Base-by-base conservation (phyloP, 2,113 vertebrate genomes). In the Dipodomys spectabilis region DNA sequence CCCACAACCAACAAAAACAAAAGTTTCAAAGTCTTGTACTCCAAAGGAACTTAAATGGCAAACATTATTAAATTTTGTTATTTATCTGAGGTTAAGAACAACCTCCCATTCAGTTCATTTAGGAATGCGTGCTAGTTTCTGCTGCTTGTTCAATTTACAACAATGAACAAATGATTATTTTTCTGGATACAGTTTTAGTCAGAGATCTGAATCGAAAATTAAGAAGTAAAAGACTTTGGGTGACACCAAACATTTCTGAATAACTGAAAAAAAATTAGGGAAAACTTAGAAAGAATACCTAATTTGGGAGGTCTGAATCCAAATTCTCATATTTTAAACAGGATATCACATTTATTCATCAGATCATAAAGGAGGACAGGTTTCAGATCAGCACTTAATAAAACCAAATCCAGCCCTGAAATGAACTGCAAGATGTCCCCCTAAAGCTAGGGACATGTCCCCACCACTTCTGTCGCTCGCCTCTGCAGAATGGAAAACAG, bases 321-420 rank as follows among this genome's bases (percentile, higher is more conserved):
- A 62, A 89, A 90, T 23, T 9, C 44, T 39, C n/a, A 35, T 22
- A 53, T 73, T 62, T 78, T 80, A 8, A 86, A 57, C 15, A 74
- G 15, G 84, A 23, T 30, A 19, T 0, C 75, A 57, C 35, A 64
- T 45, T 25, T 73, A 80, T 81, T 82, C 69, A 79, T 88, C 7
- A 45, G 8, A 27, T 35, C 20, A 35, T 60, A 73, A 77, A 0
- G 64, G 64, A 6, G 83, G 13, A 39, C 18, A 27, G 11, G n/a
- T 35, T 81, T 49, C 83, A 64, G n/a, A 85, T 20, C 77, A 20
- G 22, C 82, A 65, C 13, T 44, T 35, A 89, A 25, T 83, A 86
- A 78, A 88, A 72, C 4, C 49, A 92, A 11, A 88, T 19, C 89
- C 83, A 90, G 27, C n/a, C 49, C n/a, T 68, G 71, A 68, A 82